Evolutionary conservation across 2,888 invertebrate genomes (phyloP), one percentile per base, ranked within the genome.

Genomic region (Torymus texanus): DNA sequence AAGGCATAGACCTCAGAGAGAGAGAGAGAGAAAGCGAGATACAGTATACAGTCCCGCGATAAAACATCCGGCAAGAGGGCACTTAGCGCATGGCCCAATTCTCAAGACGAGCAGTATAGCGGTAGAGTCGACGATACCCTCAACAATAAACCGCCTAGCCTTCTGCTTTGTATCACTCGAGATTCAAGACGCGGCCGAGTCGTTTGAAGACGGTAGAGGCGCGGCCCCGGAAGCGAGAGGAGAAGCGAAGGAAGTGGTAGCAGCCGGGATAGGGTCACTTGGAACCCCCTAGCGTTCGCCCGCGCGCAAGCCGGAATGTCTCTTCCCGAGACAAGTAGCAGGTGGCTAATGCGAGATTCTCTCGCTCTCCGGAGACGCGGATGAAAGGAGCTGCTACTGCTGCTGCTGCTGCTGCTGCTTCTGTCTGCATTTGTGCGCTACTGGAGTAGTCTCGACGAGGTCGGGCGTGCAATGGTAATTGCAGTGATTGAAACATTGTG

Each of bases 281-380:
- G 66, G 63, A 2, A 2, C 21, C 21, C 21, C 21, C 21, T 21
- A 1, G 21, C 21, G 21, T 21, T 2, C 21, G 21, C 8, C 41
- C 41, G 41, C 41, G 56, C 51, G 13, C 58, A 16, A n/a, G n/a
- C 53, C 21, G 71, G 72, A 71, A 71, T 71, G 68, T 21, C 67
- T 70, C 59, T 59, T 65, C 74, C 58, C 18, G 84, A 85, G 85
- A 87, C 85, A 84, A 85, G 86, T 85, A 87, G 86, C 86, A 87
- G 87, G 85, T 87, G 87, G 85, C 85, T 86, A 88, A 87, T 87
- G 84, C 83, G 73, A 82, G 83, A 83, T 84, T 78, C 62, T 56
- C 63, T 14, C 67, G 51, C n/a, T 62, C 70, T 13, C 61, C 24
- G 5, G 62, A 66, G 50, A 83, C 79, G 77, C 61, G 65, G 81